These are phyloP conservation scores for Ammodytes marinus DNA, from an alignment of 2,113 vertebrate genomes.

Conservation along the genomic window DNA sequence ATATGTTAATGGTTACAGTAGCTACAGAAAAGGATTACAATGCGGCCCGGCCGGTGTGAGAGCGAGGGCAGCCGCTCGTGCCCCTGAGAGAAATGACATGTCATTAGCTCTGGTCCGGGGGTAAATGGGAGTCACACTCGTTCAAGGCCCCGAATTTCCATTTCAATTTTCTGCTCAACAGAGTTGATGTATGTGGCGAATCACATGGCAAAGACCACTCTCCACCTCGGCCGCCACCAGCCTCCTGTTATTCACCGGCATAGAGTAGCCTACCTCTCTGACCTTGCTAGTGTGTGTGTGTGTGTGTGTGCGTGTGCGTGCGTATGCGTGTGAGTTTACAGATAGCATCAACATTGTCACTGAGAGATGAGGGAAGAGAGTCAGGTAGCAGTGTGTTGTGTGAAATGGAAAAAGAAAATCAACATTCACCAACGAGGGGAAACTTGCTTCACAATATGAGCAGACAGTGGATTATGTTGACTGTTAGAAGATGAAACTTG, in stretches of 20 bases:
- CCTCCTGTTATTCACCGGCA: constrained; percentile 74
- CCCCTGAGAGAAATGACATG: constrained; percentile 86
- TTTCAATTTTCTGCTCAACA: constrained; percentile 88
- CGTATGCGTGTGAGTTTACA: neutral
- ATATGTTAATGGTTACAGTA: neutral
- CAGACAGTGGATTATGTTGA: neutral
- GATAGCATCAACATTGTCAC: constrained; percentile 44
- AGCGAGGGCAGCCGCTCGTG: constrained; percentile 66
- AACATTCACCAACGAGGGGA: neutral
- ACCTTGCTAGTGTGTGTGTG: constrained; percentile 71
- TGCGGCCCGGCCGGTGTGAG: constrained; percentile 46
- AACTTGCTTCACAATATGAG: neutral
- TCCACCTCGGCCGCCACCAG: constrained; percentile 57
- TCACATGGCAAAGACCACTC: constrained; percentile 71
- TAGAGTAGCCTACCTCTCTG: constrained; percentile 57
- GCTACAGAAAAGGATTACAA: constrained; percentile 1
- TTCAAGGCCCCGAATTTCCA: constrained; percentile 87
- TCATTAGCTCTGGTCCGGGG: constrained; percentile 82
- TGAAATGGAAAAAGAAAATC: neutral
- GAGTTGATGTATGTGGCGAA: constrained; percentile 87
- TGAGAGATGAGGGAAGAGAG: constrained; percentile 26
- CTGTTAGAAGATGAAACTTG: neutral
- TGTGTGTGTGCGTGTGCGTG: neutral
- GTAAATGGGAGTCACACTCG: constrained; percentile 82
- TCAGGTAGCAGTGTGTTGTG: constrained; percentile 2